Percentiles rank a stretch among this genome's conserved stretches.
Conservation (phyloP, 2,797 vertebrate genomes). For the Etheostoma nigrum region DNA sequence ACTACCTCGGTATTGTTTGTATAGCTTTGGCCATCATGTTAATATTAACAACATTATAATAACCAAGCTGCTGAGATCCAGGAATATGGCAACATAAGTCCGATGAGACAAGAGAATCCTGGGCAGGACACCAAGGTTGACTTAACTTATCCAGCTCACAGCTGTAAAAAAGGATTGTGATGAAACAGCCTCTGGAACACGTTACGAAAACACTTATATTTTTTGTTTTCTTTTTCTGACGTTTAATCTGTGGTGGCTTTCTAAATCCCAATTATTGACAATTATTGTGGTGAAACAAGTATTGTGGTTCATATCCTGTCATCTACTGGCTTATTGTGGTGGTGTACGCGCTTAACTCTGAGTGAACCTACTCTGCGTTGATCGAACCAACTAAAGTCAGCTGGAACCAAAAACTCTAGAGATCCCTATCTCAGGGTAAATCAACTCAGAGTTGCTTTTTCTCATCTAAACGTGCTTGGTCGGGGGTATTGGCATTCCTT, state of each 20-base stretch:
- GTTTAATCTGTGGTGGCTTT: not conserved
- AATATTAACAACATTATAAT: not conserved
- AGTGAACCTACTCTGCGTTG: too few relatives aligned
- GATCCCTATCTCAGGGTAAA: too few relatives aligned
- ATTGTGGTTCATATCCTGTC: too few relatives aligned
- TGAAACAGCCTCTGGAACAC: not conserved
- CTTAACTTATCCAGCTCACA: not conserved
- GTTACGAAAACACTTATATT: not conserved
- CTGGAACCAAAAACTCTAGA: too few relatives aligned
- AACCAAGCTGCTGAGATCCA: not conserved
- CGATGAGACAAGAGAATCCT: too few relatives aligned
- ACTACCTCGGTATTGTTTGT: not conserved
- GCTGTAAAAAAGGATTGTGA: not conserved
- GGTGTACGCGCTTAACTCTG: too few relatives aligned
- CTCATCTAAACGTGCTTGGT: too few relatives aligned
- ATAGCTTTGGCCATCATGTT: not conserved
- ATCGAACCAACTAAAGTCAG: too few relatives aligned
- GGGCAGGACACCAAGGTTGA: not conserved
- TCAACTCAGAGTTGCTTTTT: too few relatives aligned
- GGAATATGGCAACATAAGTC: not conserved
- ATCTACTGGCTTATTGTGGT: too few relatives aligned
- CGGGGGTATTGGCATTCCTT: too few relatives aligned
- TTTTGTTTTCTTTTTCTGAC: not conserved
- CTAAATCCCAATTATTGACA: not conserved
- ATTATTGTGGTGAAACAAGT: too few relatives aligned